Evolutionary conservation across 2,888 invertebrate genomes (phyloP).

Genomic region (Pseudococcus jackbeardsleyi): DNA sequence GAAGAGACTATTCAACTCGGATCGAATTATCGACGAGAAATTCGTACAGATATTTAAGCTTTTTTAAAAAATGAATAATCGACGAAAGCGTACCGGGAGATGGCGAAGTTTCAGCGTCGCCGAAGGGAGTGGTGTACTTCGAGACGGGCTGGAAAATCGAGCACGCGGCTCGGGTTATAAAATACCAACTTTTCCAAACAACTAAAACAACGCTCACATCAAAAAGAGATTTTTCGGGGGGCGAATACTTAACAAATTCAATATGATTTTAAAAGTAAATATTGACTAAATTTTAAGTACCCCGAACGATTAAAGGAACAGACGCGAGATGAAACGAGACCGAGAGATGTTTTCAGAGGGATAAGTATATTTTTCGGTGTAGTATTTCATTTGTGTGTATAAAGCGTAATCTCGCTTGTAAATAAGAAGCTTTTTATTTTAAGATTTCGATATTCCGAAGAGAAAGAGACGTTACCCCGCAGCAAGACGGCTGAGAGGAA

Average conservation of each 20-base stretch:
- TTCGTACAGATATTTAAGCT: neutral
- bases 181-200: neutral
- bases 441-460: neutral
- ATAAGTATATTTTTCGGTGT: neutral
- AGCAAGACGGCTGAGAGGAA: neutral
- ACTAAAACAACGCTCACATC: neutral
- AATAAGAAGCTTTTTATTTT: conserved; percentile 43
- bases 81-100: neutral
- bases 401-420: conserved; percentile 33
- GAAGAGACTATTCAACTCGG: neutral
- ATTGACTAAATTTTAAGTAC: conserved; percentile 38
- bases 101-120: neutral
- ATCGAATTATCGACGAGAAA: neutral
- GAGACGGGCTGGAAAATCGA: neutral
- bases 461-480: neutral
- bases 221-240: neutral
- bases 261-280: conserved; percentile 41
- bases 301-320: conserved; percentile 8
- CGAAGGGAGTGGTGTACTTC: neutral
- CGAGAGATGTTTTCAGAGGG: neutral
- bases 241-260: neutral
- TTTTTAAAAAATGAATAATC: conserved; percentile 27
- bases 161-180: neutral
- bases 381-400: neutral
- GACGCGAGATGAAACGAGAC: neutral